Evolutionary conservation across 1,140 invertebrate genomes (phyloP).

Genomic region (Chelonus insularis): DNA sequence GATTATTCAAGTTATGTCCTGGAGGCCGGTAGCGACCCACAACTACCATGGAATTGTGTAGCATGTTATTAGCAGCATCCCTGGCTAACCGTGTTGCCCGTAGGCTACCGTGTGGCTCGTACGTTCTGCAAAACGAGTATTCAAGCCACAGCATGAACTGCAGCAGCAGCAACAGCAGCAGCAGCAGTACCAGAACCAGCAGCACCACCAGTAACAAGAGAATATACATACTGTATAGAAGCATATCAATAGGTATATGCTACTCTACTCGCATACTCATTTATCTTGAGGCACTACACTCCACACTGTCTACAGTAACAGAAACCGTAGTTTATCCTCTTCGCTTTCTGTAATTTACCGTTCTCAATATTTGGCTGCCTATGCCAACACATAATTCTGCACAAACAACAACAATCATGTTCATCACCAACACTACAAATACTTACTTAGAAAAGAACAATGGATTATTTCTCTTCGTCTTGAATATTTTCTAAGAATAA

Average conservation of each 20-base stretch:
- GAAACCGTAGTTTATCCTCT: slow-evolving; percentile 21
- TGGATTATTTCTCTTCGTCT: no score
- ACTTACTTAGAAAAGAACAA: no score
- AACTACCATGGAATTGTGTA: slow-evolving; percentile 37
- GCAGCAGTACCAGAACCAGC: slow-evolving; percentile 23
- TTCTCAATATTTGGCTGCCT: slow-evolving; percentile 23
- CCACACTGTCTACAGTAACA: background rate
- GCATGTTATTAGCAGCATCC: slow-evolving; percentile 39
- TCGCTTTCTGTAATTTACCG: background rate
- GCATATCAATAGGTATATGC: background rate
- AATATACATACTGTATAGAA: background rate
- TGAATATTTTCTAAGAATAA: no score
- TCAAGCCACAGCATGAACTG: slow-evolving; percentile 16
- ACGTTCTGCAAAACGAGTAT: slow-evolving; percentile 20
- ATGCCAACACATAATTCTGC: background rate
- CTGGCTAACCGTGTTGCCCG: slow-evolving; percentile 30
- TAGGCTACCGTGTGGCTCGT: slow-evolving; percentile 37
- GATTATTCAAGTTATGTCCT: slow-evolving; percentile 19
- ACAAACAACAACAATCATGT: background rate
- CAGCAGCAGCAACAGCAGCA: slow-evolving; percentile 24
- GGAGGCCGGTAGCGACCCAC: slow-evolving; percentile 37
- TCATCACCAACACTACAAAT: no score
- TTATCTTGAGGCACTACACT: slow-evolving; percentile 23
- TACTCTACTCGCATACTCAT: slow-evolving; percentile 16
- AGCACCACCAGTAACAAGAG: slow-evolving; percentile 20